Evolutionary conservation across 2,797 vertebrate species (phyloP).

Genomic region (Scarus forsteni): DNA sequence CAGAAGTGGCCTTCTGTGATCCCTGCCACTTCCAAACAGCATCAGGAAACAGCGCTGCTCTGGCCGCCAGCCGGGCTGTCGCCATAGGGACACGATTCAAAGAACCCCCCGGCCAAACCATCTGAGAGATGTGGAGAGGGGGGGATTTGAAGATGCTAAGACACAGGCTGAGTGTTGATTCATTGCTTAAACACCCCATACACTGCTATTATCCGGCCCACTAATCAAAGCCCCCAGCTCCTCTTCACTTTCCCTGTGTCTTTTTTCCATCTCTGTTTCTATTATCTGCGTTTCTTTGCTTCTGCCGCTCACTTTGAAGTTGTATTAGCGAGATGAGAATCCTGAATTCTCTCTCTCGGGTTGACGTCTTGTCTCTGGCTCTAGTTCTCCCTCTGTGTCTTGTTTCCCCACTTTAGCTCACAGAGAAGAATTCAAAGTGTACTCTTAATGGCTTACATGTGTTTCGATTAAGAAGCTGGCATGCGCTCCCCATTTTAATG

Average conservation of each 20-base stretch:
- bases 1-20: conserved; percentile 79
- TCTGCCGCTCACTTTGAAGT: conserved; percentile 52
- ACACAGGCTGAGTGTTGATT: conserved; percentile 47
- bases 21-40: conserved; percentile 75
- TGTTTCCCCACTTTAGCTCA: conserved; percentile 59
- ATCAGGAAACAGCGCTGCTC: conserved; percentile 72
- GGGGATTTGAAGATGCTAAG: conserved; percentile 52
- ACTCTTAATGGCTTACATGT: conserved; percentile 85
- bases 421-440: conserved; percentile 82
- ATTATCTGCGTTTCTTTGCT: conserved; percentile 46
- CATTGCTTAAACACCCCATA: conserved; percentile 34
- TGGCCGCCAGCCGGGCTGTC: conserved; percentile 75
- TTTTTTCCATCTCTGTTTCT: conserved; percentile 35
- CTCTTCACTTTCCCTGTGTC: conserved; percentile 34
- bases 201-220: conserved; percentile 28
- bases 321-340: conserved; percentile 58
- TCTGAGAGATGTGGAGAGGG: conserved; percentile 58
- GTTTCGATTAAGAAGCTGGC: conserved; percentile 85
- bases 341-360: conserved; percentile 53
- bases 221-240: conserved; percentile 54
- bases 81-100: conserved; percentile 79
- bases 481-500: conserved; percentile 80
- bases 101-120: conserved; percentile 71
- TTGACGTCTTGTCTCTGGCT: conserved; percentile 60
- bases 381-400: conserved; percentile 52